Evolutionary conservation across 2,113 vertebrate species (phyloP).

Genomic region (Sceloporus tristichus): DNA sequence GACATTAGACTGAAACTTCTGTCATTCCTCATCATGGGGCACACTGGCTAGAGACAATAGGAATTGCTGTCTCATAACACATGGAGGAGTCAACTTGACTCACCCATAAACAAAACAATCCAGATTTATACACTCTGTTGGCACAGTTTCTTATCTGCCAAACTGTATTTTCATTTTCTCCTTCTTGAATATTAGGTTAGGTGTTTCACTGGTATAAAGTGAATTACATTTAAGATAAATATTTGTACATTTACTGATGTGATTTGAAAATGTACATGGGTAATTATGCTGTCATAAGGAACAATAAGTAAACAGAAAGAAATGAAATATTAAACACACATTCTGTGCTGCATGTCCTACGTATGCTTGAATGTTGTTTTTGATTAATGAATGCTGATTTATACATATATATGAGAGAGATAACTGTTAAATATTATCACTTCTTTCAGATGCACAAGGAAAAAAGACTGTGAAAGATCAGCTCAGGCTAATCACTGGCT

Average conservation of each 20-base stretch:
- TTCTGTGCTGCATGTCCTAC: not conserved
- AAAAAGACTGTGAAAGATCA: constrained; percentile 80
- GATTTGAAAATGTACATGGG: not conserved
- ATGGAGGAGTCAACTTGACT: not conserved
- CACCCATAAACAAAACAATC: constrained; percentile 5
- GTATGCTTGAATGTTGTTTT: not conserved
- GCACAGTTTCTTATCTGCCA: not conserved
- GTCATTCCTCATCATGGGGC: too few species aligned
- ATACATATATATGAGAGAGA: not conserved
- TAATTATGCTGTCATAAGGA: constrained; percentile 19
- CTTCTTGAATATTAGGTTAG: constrained; percentile 22
- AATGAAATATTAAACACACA: constrained; percentile 51
- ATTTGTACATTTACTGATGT: constrained; percentile 38
- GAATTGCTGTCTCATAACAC: not conserved
- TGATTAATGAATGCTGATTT: constrained; percentile 36
- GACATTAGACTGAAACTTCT: too few species aligned
- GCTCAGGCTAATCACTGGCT: constrained; percentile 86
- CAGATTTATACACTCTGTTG: constrained; percentile 8
- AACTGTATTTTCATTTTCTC: constrained; percentile 1
- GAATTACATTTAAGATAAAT: not conserved
- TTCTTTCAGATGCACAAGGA: constrained; percentile 86
- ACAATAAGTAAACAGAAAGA: constrained; percentile 24
- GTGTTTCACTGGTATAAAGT: constrained; percentile 23
- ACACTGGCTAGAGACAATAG: not conserved
- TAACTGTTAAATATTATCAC: constrained; percentile 30